A percentile compares a stretch with the other conserved stretches of the same genome.
phyloP scores from a whole-genome alignment of 2,113 vertebrate genomes.

The Rousettus leschenaultii region DNA sequence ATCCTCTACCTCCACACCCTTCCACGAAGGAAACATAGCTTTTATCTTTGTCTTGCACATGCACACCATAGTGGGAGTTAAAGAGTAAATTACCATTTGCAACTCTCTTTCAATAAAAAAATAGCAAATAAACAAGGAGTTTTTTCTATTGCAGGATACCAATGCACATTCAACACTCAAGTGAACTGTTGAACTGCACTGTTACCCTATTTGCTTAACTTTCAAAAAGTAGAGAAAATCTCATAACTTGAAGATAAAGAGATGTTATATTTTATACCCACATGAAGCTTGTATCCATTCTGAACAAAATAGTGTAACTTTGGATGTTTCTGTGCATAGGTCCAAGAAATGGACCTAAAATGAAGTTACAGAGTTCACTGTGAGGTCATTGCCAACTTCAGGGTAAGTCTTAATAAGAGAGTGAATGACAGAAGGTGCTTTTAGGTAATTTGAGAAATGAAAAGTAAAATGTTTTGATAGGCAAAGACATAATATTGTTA shows the following conservation, averaged over 20 bases:
- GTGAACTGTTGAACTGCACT: not conserved
- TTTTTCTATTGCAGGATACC: not conserved
- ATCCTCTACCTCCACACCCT: constrained; percentile 74
- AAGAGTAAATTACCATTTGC: constrained; percentile 41
- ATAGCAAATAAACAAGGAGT: constrained; percentile 47
- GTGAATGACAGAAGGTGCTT: not conserved
- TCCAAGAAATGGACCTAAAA: constrained; percentile 29
- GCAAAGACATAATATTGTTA: not conserved
- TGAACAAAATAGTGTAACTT: constrained; percentile 28
- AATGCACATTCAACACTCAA: not conserved
- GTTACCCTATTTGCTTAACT: not conserved
- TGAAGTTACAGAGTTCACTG: not conserved
- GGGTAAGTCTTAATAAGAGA: not conserved
- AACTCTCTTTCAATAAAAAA: constrained; percentile 59
- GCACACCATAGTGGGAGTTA: not conserved
- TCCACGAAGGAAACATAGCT: constrained; percentile 71
- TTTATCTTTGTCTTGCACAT: constrained; percentile 75
- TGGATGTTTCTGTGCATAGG: not conserved
- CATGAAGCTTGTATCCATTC: not conserved
- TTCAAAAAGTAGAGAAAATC: constrained; percentile 29
- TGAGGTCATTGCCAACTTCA: not conserved
- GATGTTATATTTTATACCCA: not conserved
- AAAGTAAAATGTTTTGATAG: constrained; percentile 2
- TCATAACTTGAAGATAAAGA: not conserved
- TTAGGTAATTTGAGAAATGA: constrained; percentile 6